Percentiles rank a stretch among this genome's conserved stretches.
Conservation (phyloP, 2,888 invertebrate species). For the Cremastobaeus sp. region DNA sequence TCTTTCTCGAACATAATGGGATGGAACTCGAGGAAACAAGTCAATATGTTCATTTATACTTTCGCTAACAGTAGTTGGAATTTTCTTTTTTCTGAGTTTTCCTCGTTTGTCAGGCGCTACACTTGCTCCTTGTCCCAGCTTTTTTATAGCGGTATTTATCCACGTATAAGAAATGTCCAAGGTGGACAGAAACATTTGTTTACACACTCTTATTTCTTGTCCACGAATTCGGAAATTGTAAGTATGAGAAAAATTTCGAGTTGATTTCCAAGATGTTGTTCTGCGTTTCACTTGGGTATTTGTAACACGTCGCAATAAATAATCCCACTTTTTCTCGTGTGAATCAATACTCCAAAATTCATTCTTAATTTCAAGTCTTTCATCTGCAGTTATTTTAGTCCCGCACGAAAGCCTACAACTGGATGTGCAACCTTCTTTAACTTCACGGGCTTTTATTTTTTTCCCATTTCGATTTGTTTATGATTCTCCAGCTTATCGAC, state of each 20-base stretch:
- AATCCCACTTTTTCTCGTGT: constrained; percentile 27
- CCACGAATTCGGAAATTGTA: background rate
- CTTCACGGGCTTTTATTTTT: background rate
- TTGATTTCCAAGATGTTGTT: constrained; percentile 8
- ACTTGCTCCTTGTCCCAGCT: constrained; percentile 1
- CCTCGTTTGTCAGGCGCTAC: constrained; percentile 14
- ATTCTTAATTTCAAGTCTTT: background rate
- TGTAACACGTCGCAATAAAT: constrained; percentile 6
- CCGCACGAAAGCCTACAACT: constrained; percentile 1
- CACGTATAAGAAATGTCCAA: constrained; percentile 9
- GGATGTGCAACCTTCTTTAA: background rate
- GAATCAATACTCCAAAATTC: constrained; percentile 11
- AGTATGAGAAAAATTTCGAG: background rate
- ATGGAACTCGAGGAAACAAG: constrained; percentile 23
- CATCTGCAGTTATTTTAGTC: constrained; percentile 2
- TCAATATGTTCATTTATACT: constrained; percentile 16
- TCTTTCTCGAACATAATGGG: constrained; percentile 24
- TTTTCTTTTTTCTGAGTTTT: background rate
- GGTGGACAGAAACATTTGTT: constrained; percentile 8
- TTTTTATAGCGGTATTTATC: constrained; percentile 8
- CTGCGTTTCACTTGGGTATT: background rate
- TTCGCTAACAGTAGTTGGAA: background rate
- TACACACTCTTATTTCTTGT: background rate
- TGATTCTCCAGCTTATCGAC: background rate
- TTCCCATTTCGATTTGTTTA: background rate